Base-by-base conservation (phyloP, 2,888 invertebrate genomes). In the Phyllotreta cruciferae region DNA sequence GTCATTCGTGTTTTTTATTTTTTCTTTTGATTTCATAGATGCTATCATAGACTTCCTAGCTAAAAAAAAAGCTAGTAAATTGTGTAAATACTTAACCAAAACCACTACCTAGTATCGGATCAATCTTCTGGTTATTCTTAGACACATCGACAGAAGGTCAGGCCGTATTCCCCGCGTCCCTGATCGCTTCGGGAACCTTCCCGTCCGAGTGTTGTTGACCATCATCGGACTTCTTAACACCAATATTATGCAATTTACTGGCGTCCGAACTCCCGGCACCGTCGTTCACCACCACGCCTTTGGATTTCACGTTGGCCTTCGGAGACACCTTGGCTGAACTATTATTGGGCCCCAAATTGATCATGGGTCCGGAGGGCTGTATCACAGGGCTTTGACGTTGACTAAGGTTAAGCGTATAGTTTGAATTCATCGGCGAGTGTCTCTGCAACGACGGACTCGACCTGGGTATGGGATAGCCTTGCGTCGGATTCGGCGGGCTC, bases 11-110 rank as follows among this genome's bases (percentile, higher is more conserved):
- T 44, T 53, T 11, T 44, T 52, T 13, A 7, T 58, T 56, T 67
- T 60, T 70, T 73, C 64, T 70, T 56, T 53, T 64, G 42, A 42
- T 57, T 54, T 64, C 60, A 60, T 73, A 77, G 81, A 79, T 81
- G 82, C 81, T 84, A 85, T 82, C 82, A 84, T 83, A 82, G 84
- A 83, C 85, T 85, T 85, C 85, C 85, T 85, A 83, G 84, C 85
- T 85, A 83, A 79, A 85, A 85, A 64, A 64, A 67, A 66, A 65
- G 36, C 4, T 38, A 54, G 7, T 9, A 6, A 39, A 14, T 11
- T 7, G 53, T 37, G 6, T 10, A 60, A 57, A 62, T 67, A 64
- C 45, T 56, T 69, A 68, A 69, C 67, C 64, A 65, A 71, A 71
- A 71, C 73, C 71, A 77, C 79, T 79, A 81, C 80, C 80, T 77